phyloP scores from a whole-genome alignment of 2,113 vertebrate species.

The Cavia aperea region DNA sequence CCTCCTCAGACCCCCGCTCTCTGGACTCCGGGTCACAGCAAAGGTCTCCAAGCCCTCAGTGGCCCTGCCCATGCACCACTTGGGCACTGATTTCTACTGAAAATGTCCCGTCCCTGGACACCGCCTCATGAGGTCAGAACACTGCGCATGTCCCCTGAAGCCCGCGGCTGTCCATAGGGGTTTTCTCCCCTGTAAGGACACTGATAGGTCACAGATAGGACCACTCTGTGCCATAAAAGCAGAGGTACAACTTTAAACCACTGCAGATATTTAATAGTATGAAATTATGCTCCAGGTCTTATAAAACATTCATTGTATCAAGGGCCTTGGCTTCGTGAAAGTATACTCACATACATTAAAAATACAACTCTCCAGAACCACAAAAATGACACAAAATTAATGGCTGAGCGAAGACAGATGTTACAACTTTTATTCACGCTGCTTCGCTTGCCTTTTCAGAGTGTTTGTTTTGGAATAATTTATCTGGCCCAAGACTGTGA shows the following conservation, averaged over 20 bases:
- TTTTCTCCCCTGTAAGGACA: not conserved
- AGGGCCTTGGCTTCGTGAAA: not conserved
- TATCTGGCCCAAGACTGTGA: not conserved
- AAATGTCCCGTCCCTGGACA: not conserved
- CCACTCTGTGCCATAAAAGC: not conserved
- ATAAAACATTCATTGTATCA: not conserved
- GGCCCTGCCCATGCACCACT: not conserved
- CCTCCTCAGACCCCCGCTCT: not conserved
- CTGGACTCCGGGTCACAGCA: not conserved
- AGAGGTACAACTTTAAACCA: not conserved
- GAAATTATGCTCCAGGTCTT: conserved; percentile 35
- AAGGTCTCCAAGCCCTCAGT: accelerated
- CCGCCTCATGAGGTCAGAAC: not conserved
- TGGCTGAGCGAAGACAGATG: not conserved
- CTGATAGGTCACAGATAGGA: not conserved
- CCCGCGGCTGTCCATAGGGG: not conserved
- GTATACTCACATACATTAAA: not conserved
- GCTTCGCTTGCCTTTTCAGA: not conserved
- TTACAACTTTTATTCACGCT: not conserved
- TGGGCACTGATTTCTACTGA: not conserved
- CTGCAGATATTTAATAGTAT: conserved; percentile 54
- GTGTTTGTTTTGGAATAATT: not conserved
- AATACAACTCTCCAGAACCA: not conserved
- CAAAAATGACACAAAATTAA: not conserved
- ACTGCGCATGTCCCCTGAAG: accelerated